Evolutionary conservation across 1,140 invertebrate genomes (phyloP), one percentile per base, ranked within the genome.

Genomic region (Diachasma alloeum): DNA sequence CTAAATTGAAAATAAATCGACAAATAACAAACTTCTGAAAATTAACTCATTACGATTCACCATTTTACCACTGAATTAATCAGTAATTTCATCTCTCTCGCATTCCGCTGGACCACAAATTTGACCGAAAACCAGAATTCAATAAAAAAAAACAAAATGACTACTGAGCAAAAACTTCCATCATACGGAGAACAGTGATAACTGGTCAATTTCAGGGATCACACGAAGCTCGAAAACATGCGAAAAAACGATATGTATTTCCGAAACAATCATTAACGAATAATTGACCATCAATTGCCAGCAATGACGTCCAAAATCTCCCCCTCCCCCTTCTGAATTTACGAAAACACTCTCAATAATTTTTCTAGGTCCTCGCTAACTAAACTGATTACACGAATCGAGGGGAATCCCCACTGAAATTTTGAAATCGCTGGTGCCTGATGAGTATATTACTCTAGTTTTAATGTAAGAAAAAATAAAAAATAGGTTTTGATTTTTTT

Each of bases 261-360:
- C 15, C 19, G 11, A 63, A 63, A 63, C 19, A 63, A 63, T 19
- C 17, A 46, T 46, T 46, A 59, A 31, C 6, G 11, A 68, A 68
- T 68, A 68, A 42, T 42, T 67, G 59, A 67, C 59, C 36, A 75
- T 75, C 73, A 68, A 75, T 75, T 75, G 44, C 73, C 73, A 75
- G 73, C 73, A 75, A 69, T 68, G 73, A 75, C 46, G 73, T 75
- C 17, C 13, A 69, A 53, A 59, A 59, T 59, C 3, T 6, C 31
- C 31, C 31, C 31, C 31, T 19, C n/a, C 15, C 15, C 13, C 13
- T 48, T 48, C 13, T 19, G 6, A 17, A 56, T 22, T 22, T 15
- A 56, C 4, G 15, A 22, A 56, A 56, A 56, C 48, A 56, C 39
- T 48, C 13, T 53, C 48, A 24, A 26, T 26, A 63, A 63, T 26